A percentile compares a stretch with the other conserved stretches of the same genome.
Evolutionary conservation across 53 echinoderm and acorn worm genomes (phyloP).

Genomic region (Mesocentrotus franciscanus): DNA sequence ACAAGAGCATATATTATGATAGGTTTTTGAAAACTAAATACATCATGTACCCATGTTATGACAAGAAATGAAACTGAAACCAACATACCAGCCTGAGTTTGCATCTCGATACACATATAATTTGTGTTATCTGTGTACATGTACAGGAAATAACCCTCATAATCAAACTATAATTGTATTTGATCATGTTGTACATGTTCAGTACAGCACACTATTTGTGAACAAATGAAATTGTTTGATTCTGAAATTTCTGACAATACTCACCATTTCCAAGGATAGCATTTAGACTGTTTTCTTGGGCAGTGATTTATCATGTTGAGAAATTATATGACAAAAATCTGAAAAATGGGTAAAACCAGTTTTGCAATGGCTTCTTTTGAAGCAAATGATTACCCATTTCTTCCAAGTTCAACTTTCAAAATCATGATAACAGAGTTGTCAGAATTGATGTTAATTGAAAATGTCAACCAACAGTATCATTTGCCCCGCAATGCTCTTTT

Average conservation of each 20-base stretch:
- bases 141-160: not conserved
- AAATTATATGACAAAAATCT: not conserved
- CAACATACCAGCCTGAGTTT: slow-evolving; percentile 11
- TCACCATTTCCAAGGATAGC: not conserved
- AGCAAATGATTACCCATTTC: not conserved
- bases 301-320: not conserved
- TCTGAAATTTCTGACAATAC: too few relatives aligned
- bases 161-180: not conserved
- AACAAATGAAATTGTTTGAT: not conserved
- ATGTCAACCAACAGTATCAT: not conserved
- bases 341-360: not conserved
- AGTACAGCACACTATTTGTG: not conserved
- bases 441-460: not conserved
- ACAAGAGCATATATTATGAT: not conserved
- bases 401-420: not conserved
- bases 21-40: not conserved
- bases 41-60: not conserved
- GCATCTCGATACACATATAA: not conserved
- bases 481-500: not conserved
- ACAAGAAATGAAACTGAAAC: not conserved
- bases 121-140: not conserved
- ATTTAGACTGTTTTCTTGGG: not conserved
- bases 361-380: not conserved
- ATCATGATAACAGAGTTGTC: not conserved
- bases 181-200: not conserved